Evolutionary conservation across 2,113 vertebrate genomes (phyloP), one percentile per base, ranked within the genome.

Genomic region (Guaruba guarouba): DNA sequence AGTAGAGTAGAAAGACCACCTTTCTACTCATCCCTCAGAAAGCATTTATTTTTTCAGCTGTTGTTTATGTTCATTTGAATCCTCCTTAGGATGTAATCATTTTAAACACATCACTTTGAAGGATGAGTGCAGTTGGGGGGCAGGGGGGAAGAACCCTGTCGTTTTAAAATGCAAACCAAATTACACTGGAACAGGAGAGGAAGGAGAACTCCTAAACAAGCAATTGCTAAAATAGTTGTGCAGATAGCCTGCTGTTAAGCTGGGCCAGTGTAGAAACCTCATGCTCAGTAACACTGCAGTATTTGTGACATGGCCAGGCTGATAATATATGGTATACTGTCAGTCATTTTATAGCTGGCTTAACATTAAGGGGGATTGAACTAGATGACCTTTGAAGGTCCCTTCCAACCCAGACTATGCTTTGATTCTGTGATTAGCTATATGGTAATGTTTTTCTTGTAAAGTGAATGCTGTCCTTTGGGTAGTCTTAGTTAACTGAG

Each of bases 71-170:
- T 91, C 93, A 91, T 95, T 96, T 92, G 96, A 94, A 76, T 96
- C 88, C 82, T 92, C 92, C 85, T 96, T 95, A 96, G 91, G 85
- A 96, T 92, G 82, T 75, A 79, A 82, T 90, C 28, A 70, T 93
- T 97, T 94, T 91, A 91, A 96, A 96, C 77, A 92, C 80, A 86
- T 92, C 95, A 51, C 94, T 97, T 96, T 98, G 98, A 99, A 98
- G 98, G 96, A 97, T 95, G 93, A 92, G 87, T 97, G 97, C 37
- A 64, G 98, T 92, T 98, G 97, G 94, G 86, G 86, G 84, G 69
- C 1, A 4, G 94, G 86, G 93, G 91, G 91, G 97, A 98, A 97
- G 93, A 93, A 59, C 88, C 93, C 80, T 82, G 83, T 77, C 31
- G 92, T 84, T 96, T 89, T 92, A 91, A 96, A 94, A 87, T 77